Evolutionary conservation across 2,113 vertebrate species (phyloP).

Genomic region (Butorides virescens): DNA sequence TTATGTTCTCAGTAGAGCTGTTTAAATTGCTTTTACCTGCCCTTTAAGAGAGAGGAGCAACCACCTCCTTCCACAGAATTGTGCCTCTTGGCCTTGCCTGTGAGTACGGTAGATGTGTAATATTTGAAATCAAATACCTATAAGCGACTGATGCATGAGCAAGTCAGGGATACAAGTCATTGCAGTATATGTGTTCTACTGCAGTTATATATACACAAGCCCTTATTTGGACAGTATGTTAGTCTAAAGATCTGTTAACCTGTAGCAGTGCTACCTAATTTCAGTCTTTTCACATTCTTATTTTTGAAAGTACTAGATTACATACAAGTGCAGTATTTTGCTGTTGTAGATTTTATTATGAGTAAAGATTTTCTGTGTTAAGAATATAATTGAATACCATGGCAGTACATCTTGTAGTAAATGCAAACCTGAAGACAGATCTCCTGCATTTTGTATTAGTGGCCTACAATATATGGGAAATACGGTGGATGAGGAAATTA

Average conservation of each 20-base stretch:
- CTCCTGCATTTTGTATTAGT: background rate
- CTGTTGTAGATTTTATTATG: background rate
- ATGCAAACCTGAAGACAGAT: background rate
- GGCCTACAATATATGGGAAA: background rate
- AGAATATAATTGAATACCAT: background rate
- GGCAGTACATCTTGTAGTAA: background rate
- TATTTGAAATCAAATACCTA: background rate
- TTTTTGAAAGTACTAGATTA: background rate
- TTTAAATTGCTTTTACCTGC: background rate
- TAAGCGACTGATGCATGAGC: background rate
- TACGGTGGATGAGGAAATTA: background rate
- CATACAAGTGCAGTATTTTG: background rate
- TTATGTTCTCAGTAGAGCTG: background rate
- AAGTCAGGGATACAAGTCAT: background rate
- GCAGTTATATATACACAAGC: background rate
- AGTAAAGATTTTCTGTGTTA: background rate
- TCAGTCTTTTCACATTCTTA: background rate
- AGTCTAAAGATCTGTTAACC: background rate
- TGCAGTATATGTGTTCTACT: background rate
- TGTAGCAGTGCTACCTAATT: background rate
- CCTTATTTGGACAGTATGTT: background rate
- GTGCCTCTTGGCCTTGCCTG: background rate
- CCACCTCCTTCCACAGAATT: background rate
- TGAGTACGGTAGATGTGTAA: background rate
- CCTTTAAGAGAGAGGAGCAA: background rate